Evolutionary conservation across 2,888 invertebrate genomes (phyloP).

Genomic region (Heliconius cydno): DNA sequence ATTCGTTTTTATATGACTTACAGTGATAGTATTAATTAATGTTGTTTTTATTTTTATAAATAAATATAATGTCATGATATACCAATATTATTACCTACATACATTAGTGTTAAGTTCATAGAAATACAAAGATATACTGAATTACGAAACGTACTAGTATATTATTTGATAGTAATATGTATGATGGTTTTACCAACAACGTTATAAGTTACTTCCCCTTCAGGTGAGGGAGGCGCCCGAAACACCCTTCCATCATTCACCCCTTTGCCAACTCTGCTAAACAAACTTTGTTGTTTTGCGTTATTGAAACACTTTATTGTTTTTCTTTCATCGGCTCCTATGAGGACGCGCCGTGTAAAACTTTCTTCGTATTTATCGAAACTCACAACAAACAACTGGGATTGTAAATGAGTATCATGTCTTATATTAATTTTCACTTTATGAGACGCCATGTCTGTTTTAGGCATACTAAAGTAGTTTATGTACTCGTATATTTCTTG

Average conservation of each 20-base stretch:
- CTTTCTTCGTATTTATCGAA: conserved; percentile 57
- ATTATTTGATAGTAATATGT: conserved; percentile 49
- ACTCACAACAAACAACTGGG: conserved; percentile 51
- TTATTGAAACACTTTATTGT: conserved; percentile 80
- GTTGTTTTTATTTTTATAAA: neutral
- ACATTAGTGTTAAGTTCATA: neutral
- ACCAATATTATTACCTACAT: neutral
- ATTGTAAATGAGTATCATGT: conserved; percentile 22
- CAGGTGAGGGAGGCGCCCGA: conserved; percentile 47
- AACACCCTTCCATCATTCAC: conserved; percentile 49
- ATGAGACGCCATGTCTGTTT: neutral
- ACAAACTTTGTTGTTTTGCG: conserved; percentile 77
- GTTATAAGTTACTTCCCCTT: conserved; percentile 34
- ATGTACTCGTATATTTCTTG: neutral
- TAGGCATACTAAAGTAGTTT: neutral
- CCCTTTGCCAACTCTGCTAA: conserved; percentile 63
- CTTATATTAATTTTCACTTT: conserved; percentile 14
- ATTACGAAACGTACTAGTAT: conserved; percentile 30
- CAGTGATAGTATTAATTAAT: neutral
- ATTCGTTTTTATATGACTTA: neutral
- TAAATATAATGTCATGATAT: neutral
- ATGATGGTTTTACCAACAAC: conserved; percentile 57
- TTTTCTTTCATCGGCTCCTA: conserved; percentile 76
- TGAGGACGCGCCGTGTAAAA: conserved; percentile 56
- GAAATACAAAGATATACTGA: neutral